phyloP scores from a whole-genome alignment of 2,797 vertebrate species.

The Muscicapa comitata region DNA sequence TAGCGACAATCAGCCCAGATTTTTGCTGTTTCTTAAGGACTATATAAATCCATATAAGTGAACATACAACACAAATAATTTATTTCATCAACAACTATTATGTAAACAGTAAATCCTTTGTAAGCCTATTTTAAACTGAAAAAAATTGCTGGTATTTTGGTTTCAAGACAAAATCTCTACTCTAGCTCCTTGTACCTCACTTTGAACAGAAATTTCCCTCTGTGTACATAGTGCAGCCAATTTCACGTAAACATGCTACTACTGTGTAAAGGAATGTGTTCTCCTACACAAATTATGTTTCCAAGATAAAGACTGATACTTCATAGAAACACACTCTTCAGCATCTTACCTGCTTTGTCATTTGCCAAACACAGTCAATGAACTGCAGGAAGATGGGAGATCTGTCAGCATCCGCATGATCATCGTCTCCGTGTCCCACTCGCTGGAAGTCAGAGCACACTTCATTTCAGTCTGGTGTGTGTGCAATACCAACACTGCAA shows the following conservation, averaged over 20 bases:
- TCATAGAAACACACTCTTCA: neutral
- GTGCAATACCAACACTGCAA: neutral
- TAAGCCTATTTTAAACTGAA: neutral
- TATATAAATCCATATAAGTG: neutral
- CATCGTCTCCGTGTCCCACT: conserved; percentile 90
- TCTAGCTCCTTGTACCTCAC: neutral
- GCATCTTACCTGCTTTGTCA: conserved; percentile 87
- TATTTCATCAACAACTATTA: neutral
- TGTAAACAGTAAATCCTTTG: neutral
- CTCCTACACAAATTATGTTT: neutral
- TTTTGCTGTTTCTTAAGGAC: neutral
- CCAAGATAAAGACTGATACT: neutral
- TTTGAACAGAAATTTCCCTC: neutral
- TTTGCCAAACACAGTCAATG: conserved; percentile 97
- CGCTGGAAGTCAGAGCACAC: conserved; percentile 70
- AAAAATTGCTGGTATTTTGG: neutral
- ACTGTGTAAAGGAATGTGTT: neutral
- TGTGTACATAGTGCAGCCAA: accelerated
- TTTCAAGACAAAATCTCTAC: neutral
- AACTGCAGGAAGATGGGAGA: conserved; percentile 97
- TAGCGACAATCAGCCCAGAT: neutral
- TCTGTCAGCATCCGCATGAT: conserved; percentile 91
- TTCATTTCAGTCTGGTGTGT: neutral
- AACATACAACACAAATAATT: neutral
- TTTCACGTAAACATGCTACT: neutral